Evolutionary conservation across 2,113 vertebrate species (phyloP).

Genomic region (Planiliza haematocheilus): DNA sequence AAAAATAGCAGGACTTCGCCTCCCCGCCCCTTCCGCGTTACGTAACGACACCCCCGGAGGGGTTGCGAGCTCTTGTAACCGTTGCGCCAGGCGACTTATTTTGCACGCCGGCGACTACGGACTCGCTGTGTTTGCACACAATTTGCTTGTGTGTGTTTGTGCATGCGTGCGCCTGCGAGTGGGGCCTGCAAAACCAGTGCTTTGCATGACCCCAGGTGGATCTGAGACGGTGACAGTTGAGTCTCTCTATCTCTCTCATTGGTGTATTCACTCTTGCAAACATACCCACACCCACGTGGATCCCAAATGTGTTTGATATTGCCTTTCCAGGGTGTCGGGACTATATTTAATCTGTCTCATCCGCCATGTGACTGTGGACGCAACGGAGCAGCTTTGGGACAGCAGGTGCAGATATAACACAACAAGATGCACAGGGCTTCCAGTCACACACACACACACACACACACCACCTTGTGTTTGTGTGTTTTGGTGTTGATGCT

Average conservation of each 20-base stretch:
- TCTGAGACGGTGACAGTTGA: slow-evolving; percentile 17
- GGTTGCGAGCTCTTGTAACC: slow-evolving; percentile 28
- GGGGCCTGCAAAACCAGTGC: slow-evolving; percentile 4
- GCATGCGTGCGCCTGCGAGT: neutral
- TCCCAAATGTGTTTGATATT: slow-evolving; percentile 37
- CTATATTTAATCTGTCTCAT: slow-evolving; percentile 47
- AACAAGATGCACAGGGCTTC: slow-evolving; percentile 27
- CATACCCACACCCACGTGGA: neutral
- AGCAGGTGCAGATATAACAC: slow-evolving; percentile 60
- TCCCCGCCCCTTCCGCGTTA: slow-evolving; percentile 33
- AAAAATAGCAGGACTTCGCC: slow-evolving; percentile 58
- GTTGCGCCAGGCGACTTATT: slow-evolving; percentile 25
- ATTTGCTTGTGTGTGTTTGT: neutral
- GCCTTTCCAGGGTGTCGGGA: slow-evolving; percentile 21
- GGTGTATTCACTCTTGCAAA: neutral
- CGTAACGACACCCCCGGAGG: slow-evolving; percentile 58
- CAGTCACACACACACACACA: slow-evolving; percentile 34
- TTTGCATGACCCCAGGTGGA: slow-evolving; percentile 35
- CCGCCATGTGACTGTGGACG: slow-evolving; percentile 41
- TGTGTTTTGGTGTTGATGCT: neutral
- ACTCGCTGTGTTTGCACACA: no score
- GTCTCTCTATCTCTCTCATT: no score
- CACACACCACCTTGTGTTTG: slow-evolving; percentile 20
- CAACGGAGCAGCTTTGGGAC: slow-evolving; percentile 59
- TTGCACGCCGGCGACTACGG: neutral